Conservation (phyloP, 53 echinoderm and acorn worm species). For the Pentamera pediparva region DNA sequence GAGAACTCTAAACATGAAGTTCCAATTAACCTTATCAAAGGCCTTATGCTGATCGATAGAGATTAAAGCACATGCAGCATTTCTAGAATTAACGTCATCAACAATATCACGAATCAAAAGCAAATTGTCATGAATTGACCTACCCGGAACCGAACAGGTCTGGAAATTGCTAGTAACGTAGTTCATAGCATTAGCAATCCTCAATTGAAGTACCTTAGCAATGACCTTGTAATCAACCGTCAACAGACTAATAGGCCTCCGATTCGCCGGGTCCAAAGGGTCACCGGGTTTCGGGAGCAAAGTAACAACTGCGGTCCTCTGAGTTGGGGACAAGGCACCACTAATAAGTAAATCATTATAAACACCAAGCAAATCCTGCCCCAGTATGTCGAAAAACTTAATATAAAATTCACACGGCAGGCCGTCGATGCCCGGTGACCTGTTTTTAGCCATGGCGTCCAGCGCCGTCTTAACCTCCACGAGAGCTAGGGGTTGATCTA, state of each 20-base stretch:
- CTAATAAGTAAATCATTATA: conserved; percentile 17
- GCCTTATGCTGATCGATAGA: conserved; percentile 48
- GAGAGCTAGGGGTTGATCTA: not conserved
- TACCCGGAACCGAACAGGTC: conserved; percentile 48
- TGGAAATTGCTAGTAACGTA: conserved; percentile 33
- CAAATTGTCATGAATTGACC: conserved; percentile 50
- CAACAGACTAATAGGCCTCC: conserved; percentile 56
- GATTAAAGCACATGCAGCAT: conserved; percentile 28
- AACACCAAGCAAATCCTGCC: conserved; percentile 24
- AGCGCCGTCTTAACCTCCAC: not conserved
- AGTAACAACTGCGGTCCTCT: conserved; percentile 45
- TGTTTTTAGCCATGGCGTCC: conserved; percentile 12
- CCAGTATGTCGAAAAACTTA: conserved; percentile 31
- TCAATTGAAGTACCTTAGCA: conserved; percentile 34
- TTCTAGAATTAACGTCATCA: conserved; percentile 13
- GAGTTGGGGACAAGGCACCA: not conserved
- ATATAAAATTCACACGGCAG: conserved; percentile 43
- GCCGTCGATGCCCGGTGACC: conserved; percentile 54
- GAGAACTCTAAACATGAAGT: conserved; percentile 29
- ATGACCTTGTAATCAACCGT: conserved; percentile 56
- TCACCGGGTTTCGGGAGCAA: conserved; percentile 58
- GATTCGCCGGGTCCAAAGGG: conserved; percentile 23
- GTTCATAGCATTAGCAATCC: conserved; percentile 16
- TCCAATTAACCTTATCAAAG: conserved; percentile 52
- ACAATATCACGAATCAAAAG: conserved; percentile 48